Evolutionary conservation across 1,140 invertebrate species (phyloP).

Genomic region (Hesperophylax magnus): DNA sequence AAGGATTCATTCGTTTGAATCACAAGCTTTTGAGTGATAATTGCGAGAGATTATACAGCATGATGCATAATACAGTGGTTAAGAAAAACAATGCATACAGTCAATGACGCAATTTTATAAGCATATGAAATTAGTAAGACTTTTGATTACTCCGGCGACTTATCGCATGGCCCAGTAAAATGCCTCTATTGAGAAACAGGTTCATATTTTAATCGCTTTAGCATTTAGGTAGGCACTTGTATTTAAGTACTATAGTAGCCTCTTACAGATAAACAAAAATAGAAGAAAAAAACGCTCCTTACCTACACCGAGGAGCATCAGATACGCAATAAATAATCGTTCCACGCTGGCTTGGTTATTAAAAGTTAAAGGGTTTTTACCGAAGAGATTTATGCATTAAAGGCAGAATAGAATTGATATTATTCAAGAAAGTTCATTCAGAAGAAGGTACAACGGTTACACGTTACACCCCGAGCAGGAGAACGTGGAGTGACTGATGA

Average conservation of each 20-base stretch:
- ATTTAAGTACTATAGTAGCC: too few species aligned
- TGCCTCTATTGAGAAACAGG: neutral
- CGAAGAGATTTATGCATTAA: constrained; percentile 13
- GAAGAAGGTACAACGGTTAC: neutral
- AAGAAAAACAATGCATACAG: too few species aligned
- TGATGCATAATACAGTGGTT: neutral
- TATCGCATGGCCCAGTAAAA: neutral
- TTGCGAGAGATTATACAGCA: neutral
- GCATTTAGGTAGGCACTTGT: too few species aligned
- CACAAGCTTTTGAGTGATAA: neutral
- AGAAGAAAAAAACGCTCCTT: too few species aligned
- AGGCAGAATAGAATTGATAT: constrained; percentile 7
- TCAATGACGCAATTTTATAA: too few species aligned
- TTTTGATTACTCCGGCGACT: too few species aligned
- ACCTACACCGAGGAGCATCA: neutral
- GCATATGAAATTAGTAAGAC: too few species aligned
- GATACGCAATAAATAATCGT: neutral
- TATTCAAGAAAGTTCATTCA: neutral
- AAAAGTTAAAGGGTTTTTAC: neutral
- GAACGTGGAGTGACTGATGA: neutral
- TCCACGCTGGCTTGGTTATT: neutral
- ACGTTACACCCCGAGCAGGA: neutral
- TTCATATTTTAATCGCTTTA: too few species aligned
- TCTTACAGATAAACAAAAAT: too few species aligned
- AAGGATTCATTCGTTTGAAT: too few species aligned